Evolutionary conservation across 1,140 invertebrate genomes (phyloP).

Genomic region (Drosophila arawakana): DNA sequence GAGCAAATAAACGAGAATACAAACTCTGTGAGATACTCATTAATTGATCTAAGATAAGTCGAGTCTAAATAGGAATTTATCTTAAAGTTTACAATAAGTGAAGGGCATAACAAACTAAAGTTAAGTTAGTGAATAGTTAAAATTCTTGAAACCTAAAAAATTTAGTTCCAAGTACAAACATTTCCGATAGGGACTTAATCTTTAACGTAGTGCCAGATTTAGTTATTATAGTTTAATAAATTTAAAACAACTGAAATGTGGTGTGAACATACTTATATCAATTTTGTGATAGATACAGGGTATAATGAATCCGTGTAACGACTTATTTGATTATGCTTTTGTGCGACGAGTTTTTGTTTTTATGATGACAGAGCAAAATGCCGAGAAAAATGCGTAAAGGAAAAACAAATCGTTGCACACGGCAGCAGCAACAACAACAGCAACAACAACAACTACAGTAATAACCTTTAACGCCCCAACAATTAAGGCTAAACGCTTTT

Average conservation of each 20-base stretch:
- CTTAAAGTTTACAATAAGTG: too few relatives aligned
- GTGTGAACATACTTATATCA: not conserved
- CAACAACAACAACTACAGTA: constrained; percentile 37
- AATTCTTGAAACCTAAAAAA: too few relatives aligned
- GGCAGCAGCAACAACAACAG: constrained; percentile 35
- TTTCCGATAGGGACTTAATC: too few relatives aligned
- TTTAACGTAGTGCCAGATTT: too few relatives aligned
- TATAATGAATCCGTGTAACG: constrained; percentile 22
- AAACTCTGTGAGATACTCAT: not conserved
- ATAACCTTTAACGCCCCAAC: constrained; percentile 65
- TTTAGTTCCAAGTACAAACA: too few relatives aligned
- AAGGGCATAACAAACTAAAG: too few relatives aligned
- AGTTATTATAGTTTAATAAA: too few relatives aligned
- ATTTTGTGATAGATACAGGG: not conserved
- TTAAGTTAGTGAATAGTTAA: too few relatives aligned
- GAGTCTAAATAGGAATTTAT: too few relatives aligned
- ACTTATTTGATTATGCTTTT: constrained; percentile 42
- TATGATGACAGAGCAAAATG: constrained; percentile 56
- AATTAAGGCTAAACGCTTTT: constrained; percentile 67
- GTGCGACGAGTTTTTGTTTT: constrained; percentile 39
- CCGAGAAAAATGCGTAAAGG: constrained; percentile 53
- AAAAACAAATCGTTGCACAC: constrained; percentile 58
- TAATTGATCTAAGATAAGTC: too few relatives aligned
- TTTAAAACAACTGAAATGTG: not conserved
- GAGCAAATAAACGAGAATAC: constrained; percentile 8